Conservation (phyloP, 2,888 invertebrate species). For the Cabera pusaria region DNA sequence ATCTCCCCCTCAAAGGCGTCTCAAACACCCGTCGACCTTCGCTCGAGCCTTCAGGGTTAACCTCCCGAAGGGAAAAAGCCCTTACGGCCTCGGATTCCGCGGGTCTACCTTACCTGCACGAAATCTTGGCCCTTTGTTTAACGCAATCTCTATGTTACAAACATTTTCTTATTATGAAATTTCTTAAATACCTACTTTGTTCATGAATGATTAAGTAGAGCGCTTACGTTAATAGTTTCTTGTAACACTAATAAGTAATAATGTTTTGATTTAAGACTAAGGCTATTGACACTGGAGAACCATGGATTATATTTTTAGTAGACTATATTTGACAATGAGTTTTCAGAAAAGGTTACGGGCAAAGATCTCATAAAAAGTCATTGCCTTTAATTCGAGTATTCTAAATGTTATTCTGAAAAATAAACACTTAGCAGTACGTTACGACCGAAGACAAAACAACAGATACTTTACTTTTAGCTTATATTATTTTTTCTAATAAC, state of each 20-base stretch:
- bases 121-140: conserved; percentile 50
- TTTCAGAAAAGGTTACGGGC: conserved; percentile 12
- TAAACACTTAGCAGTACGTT: conserved; percentile 5
- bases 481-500: no score
- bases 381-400: conserved; percentile 5
- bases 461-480: no score
- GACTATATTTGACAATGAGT: not conserved
- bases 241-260: no score
- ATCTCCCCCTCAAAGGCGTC: conserved; percentile 63
- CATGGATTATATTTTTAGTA: no score
- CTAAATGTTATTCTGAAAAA: conserved; percentile 16
- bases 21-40: conserved; percentile 67
- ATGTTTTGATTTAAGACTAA: no score
- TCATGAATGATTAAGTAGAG: no score
- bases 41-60: conserved; percentile 61
- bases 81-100: conserved; percentile 55
- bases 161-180: conserved; percentile 29
- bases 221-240: no score
- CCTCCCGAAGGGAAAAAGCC: conserved; percentile 63
- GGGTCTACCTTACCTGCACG: conserved; percentile 56
- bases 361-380: conserved; percentile 19
- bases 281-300: no score
- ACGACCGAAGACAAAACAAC: conserved; percentile 21
- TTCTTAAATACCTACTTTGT: not conserved
- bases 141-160: conserved; percentile 34